These are phyloP conservation scores for Larimichthys crocea DNA, from an alignment of 2,113 vertebrate genomes.

Conservation along the genomic window DNA sequence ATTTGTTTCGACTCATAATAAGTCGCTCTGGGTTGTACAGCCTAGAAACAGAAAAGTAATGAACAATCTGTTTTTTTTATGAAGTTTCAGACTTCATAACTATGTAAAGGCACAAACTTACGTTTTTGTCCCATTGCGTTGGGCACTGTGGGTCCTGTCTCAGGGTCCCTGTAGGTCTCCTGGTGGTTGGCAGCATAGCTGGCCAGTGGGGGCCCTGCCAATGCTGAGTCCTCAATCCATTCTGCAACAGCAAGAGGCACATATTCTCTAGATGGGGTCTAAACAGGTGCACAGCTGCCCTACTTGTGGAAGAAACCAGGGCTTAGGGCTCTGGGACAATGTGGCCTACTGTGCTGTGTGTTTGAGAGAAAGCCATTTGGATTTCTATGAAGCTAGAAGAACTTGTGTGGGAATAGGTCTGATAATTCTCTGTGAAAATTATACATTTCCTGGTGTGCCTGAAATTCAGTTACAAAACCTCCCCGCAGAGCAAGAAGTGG, in stretches of 20 bases:
- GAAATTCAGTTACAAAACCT: background rate
- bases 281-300: slow-evolving; percentile 33
- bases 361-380: background rate
- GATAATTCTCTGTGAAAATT: background rate
- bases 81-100: background rate
- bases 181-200: slow-evolving; percentile 90
- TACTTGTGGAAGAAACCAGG: slow-evolving; percentile 19
- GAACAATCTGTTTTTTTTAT: background rate
- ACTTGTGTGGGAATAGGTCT: background rate
- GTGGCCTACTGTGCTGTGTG: slow-evolving; percentile 14
- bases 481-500: slow-evolving; percentile 5
- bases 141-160: slow-evolving; percentile 75
- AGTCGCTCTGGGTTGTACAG: slow-evolving; percentile 39
- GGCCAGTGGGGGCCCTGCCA: slow-evolving; percentile 88
- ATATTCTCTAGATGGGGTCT: slow-evolving; percentile 65
- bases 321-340: slow-evolving; percentile 21
- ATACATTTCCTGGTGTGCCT: background rate
- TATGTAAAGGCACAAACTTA: slow-evolving; percentile 61
- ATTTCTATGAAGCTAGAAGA: background rate
- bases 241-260: slow-evolving; percentile 86
- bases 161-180: slow-evolving; percentile 92
- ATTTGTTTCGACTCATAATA: slow-evolving; percentile 53
- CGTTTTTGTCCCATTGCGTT: slow-evolving; percentile 84
- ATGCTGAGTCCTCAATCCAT: slow-evolving; percentile 93
- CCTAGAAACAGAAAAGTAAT: slow-evolving; percentile 21